Evolutionary conservation across 2,888 invertebrate species (phyloP).

Genomic region (Hyles lineata): DNA sequence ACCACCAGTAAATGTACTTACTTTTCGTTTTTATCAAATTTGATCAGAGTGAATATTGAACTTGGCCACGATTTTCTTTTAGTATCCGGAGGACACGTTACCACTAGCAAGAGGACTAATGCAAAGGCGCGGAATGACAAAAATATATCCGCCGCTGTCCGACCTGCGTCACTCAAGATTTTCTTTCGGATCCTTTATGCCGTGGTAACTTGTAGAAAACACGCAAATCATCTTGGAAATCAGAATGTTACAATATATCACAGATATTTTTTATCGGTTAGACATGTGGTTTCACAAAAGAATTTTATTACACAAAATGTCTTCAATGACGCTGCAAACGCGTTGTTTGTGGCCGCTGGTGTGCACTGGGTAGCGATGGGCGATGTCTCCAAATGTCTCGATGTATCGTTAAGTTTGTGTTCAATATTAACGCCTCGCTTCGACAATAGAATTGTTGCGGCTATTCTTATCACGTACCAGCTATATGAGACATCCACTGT

Average conservation of each 20-base stretch:
- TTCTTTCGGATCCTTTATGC: slow-evolving; percentile 57
- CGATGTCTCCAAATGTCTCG: neutral
- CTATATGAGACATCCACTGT: slow-evolving; percentile 70
- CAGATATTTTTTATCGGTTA: slow-evolving; percentile 44
- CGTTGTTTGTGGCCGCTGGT: neutral
- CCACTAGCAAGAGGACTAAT: slow-evolving; percentile 50
- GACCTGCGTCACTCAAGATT: slow-evolving; percentile 70
- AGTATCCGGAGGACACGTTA: slow-evolving; percentile 25
- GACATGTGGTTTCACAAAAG: neutral
- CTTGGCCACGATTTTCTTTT: neutral
- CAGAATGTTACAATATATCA: slow-evolving; percentile 48
- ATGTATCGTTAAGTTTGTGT: neutral
- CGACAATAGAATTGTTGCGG: slow-evolving; percentile 32
- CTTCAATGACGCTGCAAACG: neutral
- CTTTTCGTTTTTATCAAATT: neutral
- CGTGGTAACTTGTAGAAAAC: slow-evolving; percentile 60
- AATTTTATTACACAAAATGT: neutral
- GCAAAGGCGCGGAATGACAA: slow-evolving; percentile 63
- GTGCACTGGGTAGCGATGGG: neutral
- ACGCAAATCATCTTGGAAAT: slow-evolving; percentile 55
- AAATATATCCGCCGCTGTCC: slow-evolving; percentile 68
- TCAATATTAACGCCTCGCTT: neutral
- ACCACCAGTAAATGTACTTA: neutral
- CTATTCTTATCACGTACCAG: slow-evolving; percentile 68
- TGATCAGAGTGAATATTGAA: neutral